Base-by-base conservation (phyloP, 2,797 vertebrate genomes). In the Notolabrus celidotus region DNA sequence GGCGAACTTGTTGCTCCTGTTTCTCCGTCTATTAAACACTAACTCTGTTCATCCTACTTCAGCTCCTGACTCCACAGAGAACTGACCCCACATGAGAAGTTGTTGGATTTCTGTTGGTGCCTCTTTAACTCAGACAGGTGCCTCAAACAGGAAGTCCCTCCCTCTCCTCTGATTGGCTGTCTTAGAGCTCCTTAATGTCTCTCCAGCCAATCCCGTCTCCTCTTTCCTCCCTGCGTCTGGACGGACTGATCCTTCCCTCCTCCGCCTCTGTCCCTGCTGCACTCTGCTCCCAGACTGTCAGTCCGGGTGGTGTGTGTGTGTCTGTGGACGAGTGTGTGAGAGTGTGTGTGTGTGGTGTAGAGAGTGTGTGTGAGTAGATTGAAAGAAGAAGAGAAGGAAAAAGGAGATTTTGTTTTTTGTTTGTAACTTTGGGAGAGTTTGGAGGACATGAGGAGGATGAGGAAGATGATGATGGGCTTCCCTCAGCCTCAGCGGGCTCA, bases 401-500 rank as follows among this genome's bases (percentile, higher is more conserved):
- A 54, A 14, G 19, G 56, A 67, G 7, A 17, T 17, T 20, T n/a
- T n/a, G n/a, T n/a, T n/a, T n/a, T n/a, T n/a, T 20, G 16, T 36
- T 19, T 54, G 19, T 63, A 10, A 27, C 5, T 3, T 43, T 54
- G 17, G 20, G 15, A 43, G 2, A 36, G 45, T 23, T 61, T 6
- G 50, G 60, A 53, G 39, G 61, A 51, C 29, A 51, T 39, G 50
- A 58, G 34, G 65, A 23, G 22, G 77, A 52, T 11, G 67, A 58
- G 7, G 68, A n/a, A n/a, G n/a, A 84, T 74, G 89, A 67, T 31
- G 80, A 86, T 64, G 78, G 77, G 67, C 55, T 55, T 33, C 43
- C 66, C 51, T 80, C 56, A 50, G 71, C 82, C 64, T 55, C 61
- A 6, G 8, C n/a, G 20, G 67, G 82, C 87, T 88, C 92, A 94